Base-by-base conservation (phyloP, 2,888 invertebrate species). In the Agonopterix arenella region DNA sequence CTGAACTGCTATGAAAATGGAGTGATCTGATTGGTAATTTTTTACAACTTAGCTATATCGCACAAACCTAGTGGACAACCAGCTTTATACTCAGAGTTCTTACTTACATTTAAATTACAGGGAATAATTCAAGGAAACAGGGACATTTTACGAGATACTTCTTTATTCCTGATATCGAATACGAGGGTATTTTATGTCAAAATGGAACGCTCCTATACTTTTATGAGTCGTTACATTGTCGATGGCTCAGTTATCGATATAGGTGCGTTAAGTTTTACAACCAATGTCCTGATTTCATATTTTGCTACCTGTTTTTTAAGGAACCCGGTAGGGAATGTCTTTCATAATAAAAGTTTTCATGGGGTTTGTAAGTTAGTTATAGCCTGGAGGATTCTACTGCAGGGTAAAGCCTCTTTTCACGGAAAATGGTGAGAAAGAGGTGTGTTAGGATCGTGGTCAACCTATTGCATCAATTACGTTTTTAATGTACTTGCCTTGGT, bases 151-250 rank as follows among this genome's bases (percentile, higher is more conserved):
- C 62, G 70, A 62, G 56, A 58, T 51, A 52, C 58, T 61, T 61
- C 59, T 66, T 71, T 71, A 63, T 57, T 65, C 60, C 63, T 28
- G 73, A 77, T 77, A 76, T 71, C 74, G 64, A 66, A 76, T 72
- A 68, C 68, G 64, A 58, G 55, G 58, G 58, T 28, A 55, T 68
- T 75, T 76, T 76, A 76, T 72, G 68, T 57, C 58, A 68, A 44
- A 58, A 64, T 62, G 70, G 70, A 64, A 70, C 57, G 61, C 49
- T 28, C 28, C 28, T 52, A 53, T 44, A 52, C 54, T 70, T 78
- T 79, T 79, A 79, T 66, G 76, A 72, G 62, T 65, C 64, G 64
- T 73, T 68, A 63, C 70, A 62, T 60, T 65, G 64, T 65, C 66
- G 62, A 70, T 64, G 65, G 62, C 63, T 62, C 66, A 66, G 69